Percentiles rank a stretch among this genome's conserved stretches.
phyloP scores from a whole-genome alignment of 2,888 invertebrate species.

The Nomada ferruginata region DNA sequence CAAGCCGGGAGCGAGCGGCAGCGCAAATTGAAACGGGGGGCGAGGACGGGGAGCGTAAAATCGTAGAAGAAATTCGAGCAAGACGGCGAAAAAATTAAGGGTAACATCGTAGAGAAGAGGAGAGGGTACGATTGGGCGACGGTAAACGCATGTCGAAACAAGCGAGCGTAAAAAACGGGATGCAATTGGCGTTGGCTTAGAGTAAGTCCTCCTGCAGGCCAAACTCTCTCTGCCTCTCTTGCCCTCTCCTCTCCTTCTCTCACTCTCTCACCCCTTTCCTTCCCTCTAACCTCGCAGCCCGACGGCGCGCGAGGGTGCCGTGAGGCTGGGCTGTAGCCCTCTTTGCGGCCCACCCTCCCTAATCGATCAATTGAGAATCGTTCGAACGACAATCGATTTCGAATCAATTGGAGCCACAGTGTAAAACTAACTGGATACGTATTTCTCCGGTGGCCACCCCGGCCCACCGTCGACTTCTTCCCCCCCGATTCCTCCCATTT shows the following conservation, averaged over 20 bases:
- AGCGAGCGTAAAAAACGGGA: slow-evolving; percentile 77
- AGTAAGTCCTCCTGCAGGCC: slow-evolving; percentile 73
- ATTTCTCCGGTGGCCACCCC: slow-evolving; percentile 77
- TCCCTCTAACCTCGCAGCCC: slow-evolving; percentile 8
- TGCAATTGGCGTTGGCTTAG: slow-evolving; percentile 79
- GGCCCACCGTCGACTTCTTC: slow-evolving; percentile 66
- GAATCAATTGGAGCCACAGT: slow-evolving; percentile 82
- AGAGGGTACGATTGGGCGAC: slow-evolving; percentile 60
- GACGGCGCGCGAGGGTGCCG: slow-evolving; percentile 26
- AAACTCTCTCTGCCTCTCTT: slow-evolving; percentile 39
- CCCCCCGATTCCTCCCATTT: slow-evolving; percentile 62
- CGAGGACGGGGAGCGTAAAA: slow-evolving; percentile 35
- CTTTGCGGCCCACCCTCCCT: slow-evolving; percentile 71
- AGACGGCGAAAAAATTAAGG: slow-evolving; percentile 63
- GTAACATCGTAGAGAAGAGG: slow-evolving; percentile 45
- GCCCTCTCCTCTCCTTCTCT: not conserved
- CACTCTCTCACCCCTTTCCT: not conserved
- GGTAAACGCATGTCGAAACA: slow-evolving; percentile 74
- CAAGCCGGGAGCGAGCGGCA: not conserved
- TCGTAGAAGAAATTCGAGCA: slow-evolving; percentile 58
- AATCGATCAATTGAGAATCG: slow-evolving; percentile 83
- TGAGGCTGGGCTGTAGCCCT: slow-evolving; percentile 53
- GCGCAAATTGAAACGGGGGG: slow-evolving; percentile 26
- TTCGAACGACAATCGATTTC: slow-evolving; percentile 83
- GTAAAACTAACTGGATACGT: slow-evolving; percentile 83